Evolutionary conservation across 2,797 vertebrate genomes (phyloP).

Genomic region (Periophthalmus magnuspinnatus): DNA sequence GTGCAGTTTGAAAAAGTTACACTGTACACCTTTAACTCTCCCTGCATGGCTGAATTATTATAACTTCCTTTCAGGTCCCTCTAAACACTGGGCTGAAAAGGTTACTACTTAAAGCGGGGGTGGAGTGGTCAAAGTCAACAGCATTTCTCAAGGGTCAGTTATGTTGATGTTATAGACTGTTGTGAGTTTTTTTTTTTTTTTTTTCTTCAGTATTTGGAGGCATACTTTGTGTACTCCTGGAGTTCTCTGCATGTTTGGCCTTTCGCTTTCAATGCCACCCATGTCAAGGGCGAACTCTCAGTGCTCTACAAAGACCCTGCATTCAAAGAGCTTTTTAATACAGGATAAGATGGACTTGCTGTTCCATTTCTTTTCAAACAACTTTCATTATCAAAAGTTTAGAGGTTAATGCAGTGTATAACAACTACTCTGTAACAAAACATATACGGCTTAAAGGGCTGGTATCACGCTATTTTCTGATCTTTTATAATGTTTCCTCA

Average conservation of each 20-base stretch:
- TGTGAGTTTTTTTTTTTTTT: background rate
- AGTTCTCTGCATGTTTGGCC: background rate
- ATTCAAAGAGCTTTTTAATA: conserved; percentile 12
- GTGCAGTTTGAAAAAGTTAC: no score
- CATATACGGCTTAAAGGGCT: background rate
- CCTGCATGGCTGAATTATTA: background rate
- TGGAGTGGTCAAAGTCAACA: background rate
- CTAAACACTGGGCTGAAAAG: background rate
- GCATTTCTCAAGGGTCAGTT: background rate
- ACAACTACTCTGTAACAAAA: conserved; percentile 3
- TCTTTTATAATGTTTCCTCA: no score
- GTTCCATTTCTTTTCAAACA: conserved; percentile 14
- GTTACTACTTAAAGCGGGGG: background rate
- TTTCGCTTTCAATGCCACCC: conserved; percentile 1
- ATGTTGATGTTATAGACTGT: background rate
- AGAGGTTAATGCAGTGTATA: conserved; percentile 2
- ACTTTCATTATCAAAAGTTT: background rate
- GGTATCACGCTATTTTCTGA: no score
- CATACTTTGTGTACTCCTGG: background rate
- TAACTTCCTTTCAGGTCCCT: background rate
- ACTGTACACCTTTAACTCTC: no score
- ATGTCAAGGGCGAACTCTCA: conserved; percentile 7
- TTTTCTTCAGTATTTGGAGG: background rate
- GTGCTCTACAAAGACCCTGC: conserved; percentile 1
- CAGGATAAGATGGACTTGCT: background rate